Percentiles rank a stretch among this genome's conserved stretches.
phyloP scores from a whole-genome alignment of 2,888 invertebrate species.

The Oligia latruncula region DNA sequence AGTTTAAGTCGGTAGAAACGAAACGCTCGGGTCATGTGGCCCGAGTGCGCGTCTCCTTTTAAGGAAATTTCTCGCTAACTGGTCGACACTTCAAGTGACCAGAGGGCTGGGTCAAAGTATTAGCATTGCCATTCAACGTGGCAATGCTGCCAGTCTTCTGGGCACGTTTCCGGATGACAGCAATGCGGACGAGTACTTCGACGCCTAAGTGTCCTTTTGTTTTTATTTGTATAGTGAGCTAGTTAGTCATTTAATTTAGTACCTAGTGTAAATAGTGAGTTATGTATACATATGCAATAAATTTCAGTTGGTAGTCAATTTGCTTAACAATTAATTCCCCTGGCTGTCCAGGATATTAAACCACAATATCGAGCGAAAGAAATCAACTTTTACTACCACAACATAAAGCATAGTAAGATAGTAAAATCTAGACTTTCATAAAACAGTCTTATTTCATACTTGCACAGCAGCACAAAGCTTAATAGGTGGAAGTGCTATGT shows the following conservation, averaged over 20 bases:
- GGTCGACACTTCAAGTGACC: background rate
- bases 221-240: background rate
- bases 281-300: too few relatives aligned
- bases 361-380: background rate
- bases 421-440: background rate
- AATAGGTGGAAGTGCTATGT: slow-evolving; percentile 62
- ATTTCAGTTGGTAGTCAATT: background rate
- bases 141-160: background rate
- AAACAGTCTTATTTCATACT: slow-evolving; percentile 6
- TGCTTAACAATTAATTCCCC: background rate
- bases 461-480: slow-evolving; percentile 48
- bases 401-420: background rate
- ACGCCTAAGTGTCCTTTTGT: background rate
- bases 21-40: background rate
- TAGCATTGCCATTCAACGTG: background rate
- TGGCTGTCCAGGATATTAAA: background rate
- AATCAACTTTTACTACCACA: background rate
- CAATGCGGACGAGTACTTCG: background rate
- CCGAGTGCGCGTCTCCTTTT: background rate
- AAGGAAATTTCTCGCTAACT: background rate
- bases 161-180: background rate
- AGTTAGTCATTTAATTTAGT: too few relatives aligned
- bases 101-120: background rate
- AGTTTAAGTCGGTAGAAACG: background rate
- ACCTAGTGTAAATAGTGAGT: too few relatives aligned